Evolutionary conservation across 2,797 vertebrate genomes (phyloP).

Genomic region (Pipistrellus pygmaeus): DNA sequence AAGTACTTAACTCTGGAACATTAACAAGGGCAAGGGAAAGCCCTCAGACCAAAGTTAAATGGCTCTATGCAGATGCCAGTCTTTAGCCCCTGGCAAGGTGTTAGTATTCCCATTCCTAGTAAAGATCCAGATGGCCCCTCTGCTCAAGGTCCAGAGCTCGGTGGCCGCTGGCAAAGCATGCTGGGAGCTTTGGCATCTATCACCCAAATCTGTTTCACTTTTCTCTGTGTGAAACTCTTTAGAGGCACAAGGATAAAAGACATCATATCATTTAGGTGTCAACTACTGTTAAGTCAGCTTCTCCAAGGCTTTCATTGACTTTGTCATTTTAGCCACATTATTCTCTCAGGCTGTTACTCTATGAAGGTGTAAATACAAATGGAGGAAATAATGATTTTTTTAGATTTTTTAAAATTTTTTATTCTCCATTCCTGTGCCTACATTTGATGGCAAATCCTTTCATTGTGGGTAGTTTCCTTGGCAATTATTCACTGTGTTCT

Average conservation of each 20-base stretch:
- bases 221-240: not conserved
- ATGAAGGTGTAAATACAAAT: not conserved
- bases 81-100: not conserved
- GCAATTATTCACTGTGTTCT: not conserved
- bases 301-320: not conserved
- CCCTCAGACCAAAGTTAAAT: not conserved
- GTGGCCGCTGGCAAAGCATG: not conserved
- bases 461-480: not conserved
- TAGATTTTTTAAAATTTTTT: not conserved
- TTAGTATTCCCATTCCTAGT: not conserved
- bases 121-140: not conserved
- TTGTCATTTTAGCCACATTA: not conserved
- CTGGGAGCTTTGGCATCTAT: not conserved
- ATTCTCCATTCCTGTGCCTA: not conserved
- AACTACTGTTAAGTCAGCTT: slow-evolving; percentile 5
- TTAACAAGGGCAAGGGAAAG: not conserved
- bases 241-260: slow-evolving; percentile 33
- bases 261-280: not conserved
- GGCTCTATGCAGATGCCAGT: not conserved
- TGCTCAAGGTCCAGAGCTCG: not conserved
- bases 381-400: not conserved
- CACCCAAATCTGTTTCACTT: not conserved
- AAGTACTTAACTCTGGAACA: not conserved
- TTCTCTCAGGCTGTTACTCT: slow-evolving; percentile 16
- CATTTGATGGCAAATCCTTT: not conserved